Evolutionary conservation across 2,113 vertebrate genomes (phyloP).

Genomic region (Himantopus leucocephalus): DNA sequence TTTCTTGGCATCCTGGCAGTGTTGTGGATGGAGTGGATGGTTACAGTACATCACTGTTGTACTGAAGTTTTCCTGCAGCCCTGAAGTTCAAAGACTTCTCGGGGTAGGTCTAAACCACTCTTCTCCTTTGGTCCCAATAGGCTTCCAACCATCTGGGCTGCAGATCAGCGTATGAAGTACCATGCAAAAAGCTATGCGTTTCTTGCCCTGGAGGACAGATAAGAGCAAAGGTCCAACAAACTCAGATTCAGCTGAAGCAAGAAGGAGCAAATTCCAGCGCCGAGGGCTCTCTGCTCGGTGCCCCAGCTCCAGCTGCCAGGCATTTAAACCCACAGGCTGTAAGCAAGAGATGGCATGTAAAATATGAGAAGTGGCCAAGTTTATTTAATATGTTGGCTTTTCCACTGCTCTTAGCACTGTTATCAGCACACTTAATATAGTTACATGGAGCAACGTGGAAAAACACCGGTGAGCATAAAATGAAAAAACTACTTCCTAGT

Average conservation of each 20-base stretch:
- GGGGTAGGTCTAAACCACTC: neutral
- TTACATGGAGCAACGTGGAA: neutral
- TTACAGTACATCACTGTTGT: neutral
- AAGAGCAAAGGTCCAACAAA: neutral
- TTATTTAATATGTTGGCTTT: conserved; percentile 57
- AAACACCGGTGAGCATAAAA: conserved; percentile 2
- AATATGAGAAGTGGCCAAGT: conserved; percentile 30
- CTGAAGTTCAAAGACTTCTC: neutral
- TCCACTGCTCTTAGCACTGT: neutral
- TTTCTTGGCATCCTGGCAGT: neutral
- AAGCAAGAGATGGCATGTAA: conserved; percentile 47
- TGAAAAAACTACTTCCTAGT: neutral
- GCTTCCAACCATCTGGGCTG: neutral
- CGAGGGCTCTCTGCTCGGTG: neutral
- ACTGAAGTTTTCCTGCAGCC: neutral
- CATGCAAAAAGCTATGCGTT: neutral
- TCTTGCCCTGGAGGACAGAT: neutral
- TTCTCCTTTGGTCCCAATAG: neutral
- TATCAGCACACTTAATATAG: conserved; percentile 36
- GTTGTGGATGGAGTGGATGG: neutral
- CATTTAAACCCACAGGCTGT: neutral
- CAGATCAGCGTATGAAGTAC: neutral
- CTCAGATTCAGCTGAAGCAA: neutral
- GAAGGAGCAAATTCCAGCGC: neutral
- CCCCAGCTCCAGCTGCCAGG: neutral